Conservation (phyloP, 2,113 vertebrate species). For the Solea senegalensis region DNA sequence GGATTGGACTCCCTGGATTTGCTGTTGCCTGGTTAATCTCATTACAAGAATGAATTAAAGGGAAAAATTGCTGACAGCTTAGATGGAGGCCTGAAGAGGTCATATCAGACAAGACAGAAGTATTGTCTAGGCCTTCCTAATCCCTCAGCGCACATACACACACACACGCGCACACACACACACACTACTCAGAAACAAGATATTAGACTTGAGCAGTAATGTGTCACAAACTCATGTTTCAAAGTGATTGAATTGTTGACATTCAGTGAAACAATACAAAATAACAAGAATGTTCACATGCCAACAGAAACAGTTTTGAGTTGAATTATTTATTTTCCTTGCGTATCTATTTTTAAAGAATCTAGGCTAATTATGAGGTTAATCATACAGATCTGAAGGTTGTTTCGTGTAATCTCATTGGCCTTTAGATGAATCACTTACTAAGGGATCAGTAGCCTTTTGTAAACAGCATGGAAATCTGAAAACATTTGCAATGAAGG, state of each 20-base stretch:
- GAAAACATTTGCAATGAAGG: background rate
- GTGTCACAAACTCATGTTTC: too few species aligned
- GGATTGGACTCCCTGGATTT: slow-evolving; percentile 78
- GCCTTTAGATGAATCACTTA: slow-evolving; percentile 47
- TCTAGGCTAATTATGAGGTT: slow-evolving; percentile 40
- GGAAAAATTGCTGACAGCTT: slow-evolving; percentile 85
- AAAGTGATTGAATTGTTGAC: background rate
- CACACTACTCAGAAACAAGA: slow-evolving; percentile 36
- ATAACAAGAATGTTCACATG: background rate
- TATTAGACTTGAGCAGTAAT: slow-evolving; percentile 8
- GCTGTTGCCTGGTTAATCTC: slow-evolving; percentile 79
- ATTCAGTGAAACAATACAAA: background rate
- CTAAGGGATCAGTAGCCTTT: slow-evolving; percentile 33
- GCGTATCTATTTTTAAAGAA: slow-evolving; percentile 15
- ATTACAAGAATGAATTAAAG: slow-evolving; percentile 84
- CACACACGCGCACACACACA: slow-evolving; percentile 29
- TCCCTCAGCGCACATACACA: slow-evolving; percentile 42
- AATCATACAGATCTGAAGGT: slow-evolving; percentile 49
- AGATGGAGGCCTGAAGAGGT: slow-evolving; percentile 77
- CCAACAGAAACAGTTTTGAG: background rate
- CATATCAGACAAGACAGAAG: slow-evolving; percentile 81
- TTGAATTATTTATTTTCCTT: background rate
- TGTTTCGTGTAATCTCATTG: slow-evolving; percentile 44
- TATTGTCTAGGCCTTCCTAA: slow-evolving; percentile 75
- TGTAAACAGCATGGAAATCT: background rate